phyloP scores from a whole-genome alignment of 1,140 invertebrate genomes.

The Pristionchus pacificus region DNA sequence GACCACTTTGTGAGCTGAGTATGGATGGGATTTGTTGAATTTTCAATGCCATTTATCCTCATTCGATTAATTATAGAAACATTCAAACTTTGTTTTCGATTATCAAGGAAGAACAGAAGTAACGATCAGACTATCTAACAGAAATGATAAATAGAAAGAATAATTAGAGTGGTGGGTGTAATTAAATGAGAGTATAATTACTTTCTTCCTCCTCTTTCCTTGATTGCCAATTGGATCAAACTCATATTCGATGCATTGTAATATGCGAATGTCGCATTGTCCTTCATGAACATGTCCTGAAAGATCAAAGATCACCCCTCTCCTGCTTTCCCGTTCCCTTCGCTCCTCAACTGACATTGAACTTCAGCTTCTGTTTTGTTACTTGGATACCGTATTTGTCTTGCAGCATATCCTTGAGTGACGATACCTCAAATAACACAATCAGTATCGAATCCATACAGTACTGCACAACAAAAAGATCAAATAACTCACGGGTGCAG shows the following conservation, averaged over 20 bases:
- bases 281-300: conserved; percentile 94
- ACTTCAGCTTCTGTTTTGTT: conserved; percentile 91
- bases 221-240: conserved; percentile 81
- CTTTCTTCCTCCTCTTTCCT: conserved; percentile 97
- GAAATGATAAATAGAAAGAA: too few relatives aligned
- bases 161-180: too few relatives aligned
- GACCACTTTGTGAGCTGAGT: too few relatives aligned
- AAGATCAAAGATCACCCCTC: conserved; percentile 74
- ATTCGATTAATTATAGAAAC: too few relatives aligned
- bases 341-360: conserved; percentile 73
- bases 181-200: too few relatives aligned
- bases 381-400: conserved; percentile 86
- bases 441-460: conserved; percentile 12
- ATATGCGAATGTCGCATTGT: conserved; percentile 86
- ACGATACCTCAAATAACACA: conserved; percentile 64
- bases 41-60: too few relatives aligned
- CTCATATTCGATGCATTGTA: conserved; percentile 84
- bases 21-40: too few relatives aligned
- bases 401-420: conserved; percentile 82
- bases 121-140: too few relatives aligned
- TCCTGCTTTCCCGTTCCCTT: conserved; percentile 96
- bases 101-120: too few relatives aligned
- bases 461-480: conserved; percentile 16
- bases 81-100: too few relatives aligned
- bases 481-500: not conserved